Base-by-base conservation (phyloP, 2,888 invertebrate genomes). In the Plagodis dolabraria region DNA sequence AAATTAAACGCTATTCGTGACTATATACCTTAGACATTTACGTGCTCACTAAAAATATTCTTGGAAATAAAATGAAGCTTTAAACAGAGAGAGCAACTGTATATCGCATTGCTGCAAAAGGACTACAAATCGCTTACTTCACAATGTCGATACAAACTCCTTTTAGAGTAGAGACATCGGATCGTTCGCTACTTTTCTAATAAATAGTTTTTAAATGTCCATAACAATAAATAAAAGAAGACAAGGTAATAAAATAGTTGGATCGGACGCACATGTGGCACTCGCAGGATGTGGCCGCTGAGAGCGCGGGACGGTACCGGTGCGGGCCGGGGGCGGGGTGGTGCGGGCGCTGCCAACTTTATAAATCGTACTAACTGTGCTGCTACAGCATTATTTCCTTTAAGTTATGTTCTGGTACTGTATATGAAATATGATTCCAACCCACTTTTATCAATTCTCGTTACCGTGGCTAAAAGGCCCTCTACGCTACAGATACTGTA, bases 181-280 rank as follows among this genome's bases (percentile, higher is more conserved):
- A 36, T 1, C 7, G 36, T 36, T 2, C 36, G 36, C 36, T 5
- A 36, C 36, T 7, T 36, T 36, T 36, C 36, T 36, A 36, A 42
- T n/a, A 42, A 42, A 42, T 42, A 8, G 42, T 42, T 42, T 22
- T 42, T 9, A 9, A 42, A 42, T n/a, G 42, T 10, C 42, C 5
- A n/a, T 42, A 42, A n/a, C 42, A n/a, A 42, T 42, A 42, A 42
- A 42, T 42, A 42, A 42, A 42, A 10, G 42, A 42, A 9, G 42
- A 42, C 42, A 42, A 42, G n/a, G 42, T 42, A 42, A 42, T 42
- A 42, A 42, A 42, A 42, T 42, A 42, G 42, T 42, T 4, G 42
- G n/a, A 42, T 5, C 42, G n/a, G 8, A n/a, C 8, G 10, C 42
- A 42, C 42, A 42, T n/a, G 42, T 7, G 42, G n/a, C 9, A 1